Evolutionary conservation across 2,113 vertebrate species (phyloP), one percentile per base, ranked within the genome.

Genomic region (Nothocercus julius): DNA sequence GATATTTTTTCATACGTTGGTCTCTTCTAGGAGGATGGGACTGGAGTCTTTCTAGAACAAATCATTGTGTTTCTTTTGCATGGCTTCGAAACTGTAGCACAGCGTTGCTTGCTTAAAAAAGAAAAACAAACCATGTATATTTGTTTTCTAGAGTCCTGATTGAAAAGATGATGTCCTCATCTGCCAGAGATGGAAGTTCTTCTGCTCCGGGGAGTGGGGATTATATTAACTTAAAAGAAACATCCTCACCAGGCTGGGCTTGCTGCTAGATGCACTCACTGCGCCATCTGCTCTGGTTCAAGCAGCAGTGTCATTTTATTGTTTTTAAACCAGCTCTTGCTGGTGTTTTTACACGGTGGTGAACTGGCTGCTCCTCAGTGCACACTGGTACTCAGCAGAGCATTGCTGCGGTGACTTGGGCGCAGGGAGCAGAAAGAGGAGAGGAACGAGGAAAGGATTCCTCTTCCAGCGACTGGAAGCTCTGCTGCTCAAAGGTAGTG

Each of bases 81-180:
- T 42, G 12, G 38, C 42, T 66, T 45, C 21, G 54, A 22, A 44
- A 13, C 25, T 5, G 2, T 44, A 54, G 49, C 36, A 70, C 14
- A 1, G 1, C 5, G 54, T 16, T 56, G 54, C 54, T 56, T 56
- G 54, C 16, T 56, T 17, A 30, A 56, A 30, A 28, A 28, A 54
- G 27, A 54, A 54, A 49, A 22, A 49, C 21, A 22, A 49, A 49
- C 11, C 22, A 17, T 9, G 1, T 68, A 4, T 80, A 24, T 84
- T 91, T 94, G 51, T 62, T 91, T 92, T 75, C 38, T 78, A 98
- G 98, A 93, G 97, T 98, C 51, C 98, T 98, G 64, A 97, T 98
- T 84, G 98, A 98, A 80, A 98, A 98, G 97, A 98, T 98, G 98
- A 98, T 98, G 97, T 86, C 70, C 63, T 97, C 97, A 4, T 97